These are phyloP conservation scores for Malaclemys terrapin DNA, from an alignment of 2,113 vertebrate genomes.

Conservation along the genomic window DNA sequence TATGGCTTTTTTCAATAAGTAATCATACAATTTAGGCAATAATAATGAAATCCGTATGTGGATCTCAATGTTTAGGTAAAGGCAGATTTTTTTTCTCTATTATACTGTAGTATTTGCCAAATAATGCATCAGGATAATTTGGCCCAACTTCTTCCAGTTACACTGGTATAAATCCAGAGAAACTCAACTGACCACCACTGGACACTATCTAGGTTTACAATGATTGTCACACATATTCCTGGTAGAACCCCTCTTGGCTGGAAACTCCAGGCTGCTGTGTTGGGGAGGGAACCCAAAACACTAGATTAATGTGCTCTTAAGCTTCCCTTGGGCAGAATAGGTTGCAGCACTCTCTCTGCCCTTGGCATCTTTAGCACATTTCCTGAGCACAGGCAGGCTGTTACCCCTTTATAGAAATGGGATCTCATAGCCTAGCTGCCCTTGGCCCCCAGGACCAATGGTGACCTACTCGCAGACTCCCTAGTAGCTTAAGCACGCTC, in stretches of 20 bases:
- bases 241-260: not conserved
- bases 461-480: not conserved
- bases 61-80: not conserved
- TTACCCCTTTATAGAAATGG: not conserved
- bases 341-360: not conserved
- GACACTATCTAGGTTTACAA: conserved; percentile 42
- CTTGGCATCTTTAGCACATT: not conserved
- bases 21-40: conserved; percentile 13
- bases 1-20: rapidly evolving
- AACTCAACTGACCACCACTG: conserved; percentile 12
- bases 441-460: not conserved
- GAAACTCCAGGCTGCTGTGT: not conserved
- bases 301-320: too few relatives aligned
- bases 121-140: not conserved
- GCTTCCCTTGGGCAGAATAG: not conserved
- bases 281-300: not conserved
- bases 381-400: not conserved
- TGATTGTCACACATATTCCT: not conserved
- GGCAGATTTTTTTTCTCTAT: not conserved
- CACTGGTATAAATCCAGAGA: not conserved
- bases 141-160: not conserved
- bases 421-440: not conserved
- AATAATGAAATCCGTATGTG: not conserved
- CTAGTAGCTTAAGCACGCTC: not conserved
- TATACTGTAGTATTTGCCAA: conserved; percentile 40